Base-by-base conservation (phyloP, 2,797 vertebrate species). In the Pseudomugil tenellus region DNA sequence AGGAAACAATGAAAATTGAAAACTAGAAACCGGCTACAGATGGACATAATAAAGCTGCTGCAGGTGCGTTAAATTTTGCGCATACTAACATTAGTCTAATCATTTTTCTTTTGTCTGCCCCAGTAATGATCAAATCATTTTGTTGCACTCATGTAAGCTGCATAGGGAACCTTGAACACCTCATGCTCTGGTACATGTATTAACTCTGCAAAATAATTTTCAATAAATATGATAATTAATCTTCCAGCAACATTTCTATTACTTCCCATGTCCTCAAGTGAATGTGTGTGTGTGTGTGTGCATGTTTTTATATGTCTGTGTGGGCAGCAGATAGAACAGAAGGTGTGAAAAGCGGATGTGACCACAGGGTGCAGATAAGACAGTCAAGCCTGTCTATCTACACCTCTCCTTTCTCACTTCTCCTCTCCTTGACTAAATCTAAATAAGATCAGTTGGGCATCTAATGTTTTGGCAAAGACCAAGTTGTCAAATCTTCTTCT, bases 401-500 rank as follows among this genome's bases (percentile, higher is more conserved):
- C 76, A 77, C 70, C 76, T 84, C 82, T 84, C 77, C 79, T 79
- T 75, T 84, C 74, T 83, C 61, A 63, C 29, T 10, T 84, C 68
- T 76, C 61, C 73, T 91, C 86, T 85, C 74, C 74, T 84, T 59
- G 72, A 80, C 83, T 85, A 81, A 91, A 91, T 93, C 89, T 90
- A 93, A 93, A 93, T 88, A 90, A 89, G 85, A 94, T 93, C 90
- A 89, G 76, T 73, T 72, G 58, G 31, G 63, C 79, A 73, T 77
- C 84, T 79, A 83, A 87, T 87, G 84, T 76, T 80, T 75, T 86
- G 74, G 71, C 77, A 76, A 79, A 1, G 1, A 61, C 63, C 48
- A 76, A 74, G 76, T 84, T 63, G 76, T 80, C 63, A 63, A 79
- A 86, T 80, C 61, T 82, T 66, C 74, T 72, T 48, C 67, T 79